Conservation (phyloP, 2,888 invertebrate species). For the Spicauda simplicius region DNA sequence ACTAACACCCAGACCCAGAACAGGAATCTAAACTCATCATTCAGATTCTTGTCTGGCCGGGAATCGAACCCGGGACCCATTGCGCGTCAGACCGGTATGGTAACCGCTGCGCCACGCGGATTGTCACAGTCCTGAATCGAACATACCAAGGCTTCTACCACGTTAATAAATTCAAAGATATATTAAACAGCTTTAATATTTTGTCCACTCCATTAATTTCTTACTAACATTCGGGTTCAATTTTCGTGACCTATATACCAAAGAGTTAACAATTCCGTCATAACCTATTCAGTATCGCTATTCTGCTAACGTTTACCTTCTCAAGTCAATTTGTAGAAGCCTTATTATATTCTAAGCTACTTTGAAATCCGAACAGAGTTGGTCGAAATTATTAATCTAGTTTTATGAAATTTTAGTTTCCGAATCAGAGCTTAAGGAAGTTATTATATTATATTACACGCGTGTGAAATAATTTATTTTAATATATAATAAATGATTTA, state of each 20-base stretch:
- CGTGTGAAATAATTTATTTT: no score
- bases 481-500: no score
- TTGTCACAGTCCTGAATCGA: no score
- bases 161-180: neutral
- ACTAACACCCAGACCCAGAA: no score
- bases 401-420: neutral
- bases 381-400: neutral
- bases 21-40: no score
- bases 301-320: slow-evolving; percentile 27
- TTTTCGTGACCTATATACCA: slow-evolving; percentile 27
- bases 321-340: slow-evolving; percentile 26
- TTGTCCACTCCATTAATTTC: slow-evolving; percentile 18
- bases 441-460: no score
- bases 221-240: slow-evolving; percentile 25
- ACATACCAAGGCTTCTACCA: no score
- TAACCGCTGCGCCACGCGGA: no score
- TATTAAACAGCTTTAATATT: neutral
- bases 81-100: no score
- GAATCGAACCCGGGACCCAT: no score
- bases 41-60: no score
- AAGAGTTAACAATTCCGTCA: slow-evolving; percentile 33
- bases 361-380: slow-evolving; percentile 10
- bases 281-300: slow-evolving; percentile 29
- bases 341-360: slow-evolving; percentile 12
- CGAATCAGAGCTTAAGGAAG: no score